phyloP scores from a whole-genome alignment of 2,888 invertebrate species.

The Anticlea derivata region DNA sequence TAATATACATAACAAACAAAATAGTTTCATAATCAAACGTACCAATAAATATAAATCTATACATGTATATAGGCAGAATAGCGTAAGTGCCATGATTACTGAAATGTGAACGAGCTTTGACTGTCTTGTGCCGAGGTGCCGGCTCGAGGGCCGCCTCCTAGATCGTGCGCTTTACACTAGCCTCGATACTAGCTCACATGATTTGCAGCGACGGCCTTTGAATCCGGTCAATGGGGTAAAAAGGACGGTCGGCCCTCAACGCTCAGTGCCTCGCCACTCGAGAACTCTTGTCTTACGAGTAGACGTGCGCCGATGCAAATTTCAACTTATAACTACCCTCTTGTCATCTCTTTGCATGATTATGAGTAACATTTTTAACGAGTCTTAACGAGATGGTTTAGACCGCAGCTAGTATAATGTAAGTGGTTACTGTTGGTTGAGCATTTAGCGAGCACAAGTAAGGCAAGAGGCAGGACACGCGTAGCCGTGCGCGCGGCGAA shows the following conservation, averaged over 20 bases:
- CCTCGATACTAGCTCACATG: conserved; percentile 29
- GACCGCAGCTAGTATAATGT: conserved; percentile 8
- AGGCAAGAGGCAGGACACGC: conserved; percentile 38
- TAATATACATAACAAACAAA: conserved; percentile 75
- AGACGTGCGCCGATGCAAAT: conserved; percentile 27
- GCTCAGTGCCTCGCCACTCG: conserved; percentile 23
- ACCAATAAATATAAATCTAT: conserved; percentile 85
- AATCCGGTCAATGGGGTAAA: conserved; percentile 24
- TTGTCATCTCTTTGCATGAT: conserved; percentile 16
- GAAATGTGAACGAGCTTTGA: conserved; percentile 41
- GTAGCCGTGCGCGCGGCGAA: conserved; percentile 36
- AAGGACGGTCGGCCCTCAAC: conserved; percentile 19
- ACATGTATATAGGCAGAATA: conserved; percentile 68
- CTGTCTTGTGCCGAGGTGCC: conserved; percentile 36
- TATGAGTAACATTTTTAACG: conserved; percentile 12
- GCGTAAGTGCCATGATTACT: conserved; percentile 39
- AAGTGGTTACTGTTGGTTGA: conserved; percentile 19
- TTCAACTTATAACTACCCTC: conserved; percentile 25
- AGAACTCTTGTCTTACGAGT: conserved; percentile 34
- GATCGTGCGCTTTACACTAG: conserved; percentile 33
- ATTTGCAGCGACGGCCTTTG: conserved; percentile 28
- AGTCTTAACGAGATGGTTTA: conserved; percentile 8
- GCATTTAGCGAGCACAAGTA: conserved; percentile 16
- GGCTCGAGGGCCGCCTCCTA: conserved; percentile 28
- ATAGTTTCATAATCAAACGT: conserved; percentile 88